A percentile compares a stretch with the other conserved stretches of the same genome.
phyloP scores from a whole-genome alignment of 2,888 invertebrate genomes.

The Pecten maximus region DNA sequence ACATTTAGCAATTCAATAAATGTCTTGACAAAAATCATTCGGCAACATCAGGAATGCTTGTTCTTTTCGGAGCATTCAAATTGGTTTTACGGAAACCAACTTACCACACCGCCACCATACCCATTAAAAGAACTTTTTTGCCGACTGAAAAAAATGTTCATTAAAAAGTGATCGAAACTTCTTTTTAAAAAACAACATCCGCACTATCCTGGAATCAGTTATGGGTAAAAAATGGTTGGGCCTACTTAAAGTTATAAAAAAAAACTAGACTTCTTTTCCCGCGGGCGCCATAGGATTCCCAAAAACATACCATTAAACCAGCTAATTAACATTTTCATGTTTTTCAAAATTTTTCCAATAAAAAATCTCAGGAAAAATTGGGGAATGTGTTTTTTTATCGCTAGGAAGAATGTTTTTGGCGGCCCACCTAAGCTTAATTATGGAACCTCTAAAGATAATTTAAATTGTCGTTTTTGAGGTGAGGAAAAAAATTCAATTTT shows the following conservation, averaged over 20 bases:
- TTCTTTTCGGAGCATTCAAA: constrained; percentile 2
- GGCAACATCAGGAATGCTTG: constrained; percentile 18
- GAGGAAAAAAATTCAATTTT: constrained; percentile 11
- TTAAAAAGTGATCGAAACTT: constrained; percentile 24
- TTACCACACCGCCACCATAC: neutral
- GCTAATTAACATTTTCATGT: constrained; percentile 25
- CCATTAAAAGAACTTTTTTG: neutral
- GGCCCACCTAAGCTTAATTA: neutral
- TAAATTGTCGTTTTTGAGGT: constrained; percentile 10
- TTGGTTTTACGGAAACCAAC: neutral
- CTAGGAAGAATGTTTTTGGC: neutral
- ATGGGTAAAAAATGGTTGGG: neutral
- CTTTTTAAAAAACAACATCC: neutral
- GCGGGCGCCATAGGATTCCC: neutral
- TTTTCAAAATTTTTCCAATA: constrained; percentile 10
- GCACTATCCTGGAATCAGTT: neutral
- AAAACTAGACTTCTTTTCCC: neutral
- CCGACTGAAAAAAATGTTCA: neutral
- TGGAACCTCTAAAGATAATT: neutral
- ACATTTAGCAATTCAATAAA: neutral
- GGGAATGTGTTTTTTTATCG: constrained; percentile 27
- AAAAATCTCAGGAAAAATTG: neutral
- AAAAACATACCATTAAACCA: neutral
- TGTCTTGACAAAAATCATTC: constrained; percentile 18
- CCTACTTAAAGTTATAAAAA: neutral